Base-by-base conservation (phyloP, 2,888 invertebrate species). In the Sphaerophoria rueppellii region DNA sequence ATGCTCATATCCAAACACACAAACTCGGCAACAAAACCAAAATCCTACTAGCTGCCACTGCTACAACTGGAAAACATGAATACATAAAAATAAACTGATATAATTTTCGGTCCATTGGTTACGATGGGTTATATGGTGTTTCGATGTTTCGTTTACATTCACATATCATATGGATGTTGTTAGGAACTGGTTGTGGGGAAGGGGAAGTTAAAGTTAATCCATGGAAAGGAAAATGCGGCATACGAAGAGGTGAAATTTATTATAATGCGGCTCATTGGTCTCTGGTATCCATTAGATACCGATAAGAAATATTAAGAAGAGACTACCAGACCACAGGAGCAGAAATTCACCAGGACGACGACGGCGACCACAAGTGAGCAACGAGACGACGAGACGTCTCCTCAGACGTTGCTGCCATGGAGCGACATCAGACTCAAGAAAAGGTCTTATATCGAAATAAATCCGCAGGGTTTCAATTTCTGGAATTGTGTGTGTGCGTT, bases 41-140 rank as follows among this genome's bases (percentile, higher is more conserved):
- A 24, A 24, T 24, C 24, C 24, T 24, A 24, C 24, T 24, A 24
- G 24, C 24, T 24, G 24, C 12, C 12, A 74, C n/a, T 16, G 40
- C 14, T 57, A 75, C 82, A 78, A 82, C 78, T 67, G 71, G 71
- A 63, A 80, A 75, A 75, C 79, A 83, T 83, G 79, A 79, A 83
- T 79, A 79, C 75, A 71, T 83, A 83, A 83, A 79, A 76, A 69
- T 55, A 72, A 85, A 70, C 65, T 67, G 71, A 70, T 73, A 73
- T 78, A 81, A 76, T 73, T 77, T 85, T 76, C 76, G 58, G 70
- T 58, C 77, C 76, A 77, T 85, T 85, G 80, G 74, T 70, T 85
- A 12, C 52, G 60, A 69, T 65, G 57, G 80, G 76, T 73, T 73
- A 76, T 24, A 24, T 67, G 71, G 75, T 24, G 50, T 70, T 46